A percentile compares a stretch with the other conserved stretches of the same genome.
Conservation (phyloP, 2,113 vertebrate genomes). For the Ivindomyrus marchei region DNA sequence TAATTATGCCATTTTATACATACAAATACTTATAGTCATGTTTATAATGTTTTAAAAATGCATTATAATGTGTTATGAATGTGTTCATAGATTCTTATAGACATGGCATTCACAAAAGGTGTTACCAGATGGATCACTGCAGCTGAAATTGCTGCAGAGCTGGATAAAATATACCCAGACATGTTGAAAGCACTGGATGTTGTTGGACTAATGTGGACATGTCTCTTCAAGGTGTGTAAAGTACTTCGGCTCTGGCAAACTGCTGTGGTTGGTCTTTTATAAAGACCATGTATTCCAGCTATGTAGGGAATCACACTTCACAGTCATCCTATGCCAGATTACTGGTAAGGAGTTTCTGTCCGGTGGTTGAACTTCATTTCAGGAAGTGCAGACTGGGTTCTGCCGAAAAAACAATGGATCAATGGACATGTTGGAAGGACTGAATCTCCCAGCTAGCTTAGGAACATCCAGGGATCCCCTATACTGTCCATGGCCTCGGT, state of each 20-base stretch:
- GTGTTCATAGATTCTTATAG: too few species aligned
- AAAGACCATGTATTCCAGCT: neutral
- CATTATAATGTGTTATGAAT: too few species aligned
- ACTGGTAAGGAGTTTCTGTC: neutral
- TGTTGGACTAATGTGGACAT: neutral
- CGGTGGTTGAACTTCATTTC: neutral
- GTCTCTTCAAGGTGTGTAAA: neutral
- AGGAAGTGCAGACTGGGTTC: neutral
- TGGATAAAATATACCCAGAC: neutral
- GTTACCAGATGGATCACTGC: neutral
- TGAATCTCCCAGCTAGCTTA: neutral
- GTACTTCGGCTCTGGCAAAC: neutral
- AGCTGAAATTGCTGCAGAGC: neutral
- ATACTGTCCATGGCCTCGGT: neutral
- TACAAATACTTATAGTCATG: too few species aligned
- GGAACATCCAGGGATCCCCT: neutral
- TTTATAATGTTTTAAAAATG: too few species aligned
- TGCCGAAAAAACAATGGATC: neutral
- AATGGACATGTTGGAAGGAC: neutral
- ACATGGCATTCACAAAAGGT: too few species aligned
- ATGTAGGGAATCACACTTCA: neutral
- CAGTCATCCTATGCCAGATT: neutral
- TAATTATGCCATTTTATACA: too few species aligned
- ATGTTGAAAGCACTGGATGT: neutral
- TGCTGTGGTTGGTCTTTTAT: neutral